Percentiles rank a stretch among this genome's conserved stretches.
phyloP scores from a whole-genome alignment of 1,140 invertebrate species.

The Pachypeltis micranthus region DNA sequence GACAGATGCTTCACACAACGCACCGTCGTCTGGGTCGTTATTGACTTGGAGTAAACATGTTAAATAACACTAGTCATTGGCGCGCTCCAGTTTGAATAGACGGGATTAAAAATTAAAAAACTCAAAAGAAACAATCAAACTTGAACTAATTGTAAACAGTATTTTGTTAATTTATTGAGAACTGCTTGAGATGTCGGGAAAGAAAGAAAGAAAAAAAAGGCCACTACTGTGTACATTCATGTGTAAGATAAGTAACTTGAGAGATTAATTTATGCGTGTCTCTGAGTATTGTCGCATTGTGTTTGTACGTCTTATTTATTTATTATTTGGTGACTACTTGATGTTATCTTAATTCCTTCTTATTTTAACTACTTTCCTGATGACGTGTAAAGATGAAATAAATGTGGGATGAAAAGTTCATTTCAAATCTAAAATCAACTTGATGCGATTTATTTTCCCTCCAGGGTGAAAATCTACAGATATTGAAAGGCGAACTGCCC shows the following conservation, averaged over 20 bases:
- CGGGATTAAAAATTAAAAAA: no score
- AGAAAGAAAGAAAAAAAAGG: neutral
- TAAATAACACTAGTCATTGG: neutral
- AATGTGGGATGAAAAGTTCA: neutral
- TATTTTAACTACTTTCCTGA: neutral
- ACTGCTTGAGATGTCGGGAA: neutral
- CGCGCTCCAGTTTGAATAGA: no score
- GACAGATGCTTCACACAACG: neutral
- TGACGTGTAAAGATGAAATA: neutral
- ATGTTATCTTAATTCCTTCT: neutral
- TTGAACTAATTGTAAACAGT: neutral
- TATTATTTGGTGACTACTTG: constrained; percentile 1
- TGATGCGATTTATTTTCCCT: no score
- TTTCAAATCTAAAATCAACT: no score
- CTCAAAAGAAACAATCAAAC: neutral
- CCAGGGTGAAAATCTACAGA: no score
- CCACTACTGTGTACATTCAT: neutral
- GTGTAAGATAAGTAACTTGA: neutral
- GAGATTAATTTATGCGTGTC: neutral
- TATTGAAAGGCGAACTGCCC: no score
- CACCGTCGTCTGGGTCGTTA: neutral
- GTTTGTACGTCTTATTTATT: neutral
- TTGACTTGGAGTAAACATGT: neutral
- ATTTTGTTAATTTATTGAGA: neutral
- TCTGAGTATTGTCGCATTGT: neutral